Conservation (phyloP, 2,888 invertebrate species). For the Eristalis arbustorum region DNA sequence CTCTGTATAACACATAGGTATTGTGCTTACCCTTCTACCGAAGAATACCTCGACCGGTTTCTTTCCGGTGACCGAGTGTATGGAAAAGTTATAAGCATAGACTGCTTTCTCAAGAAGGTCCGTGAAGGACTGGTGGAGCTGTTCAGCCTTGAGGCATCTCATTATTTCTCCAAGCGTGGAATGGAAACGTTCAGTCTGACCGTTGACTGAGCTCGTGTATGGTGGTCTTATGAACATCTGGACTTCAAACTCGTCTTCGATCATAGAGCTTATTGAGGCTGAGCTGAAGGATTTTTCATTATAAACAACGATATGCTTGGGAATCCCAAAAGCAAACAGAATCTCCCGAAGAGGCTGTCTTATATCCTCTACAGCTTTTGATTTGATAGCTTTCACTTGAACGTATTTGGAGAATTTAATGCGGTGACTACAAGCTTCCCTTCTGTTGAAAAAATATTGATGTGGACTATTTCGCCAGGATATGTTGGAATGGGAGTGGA, state of each 20-base stretch:
- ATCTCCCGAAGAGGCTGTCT: conserved; percentile 48
- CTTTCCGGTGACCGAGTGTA: no score
- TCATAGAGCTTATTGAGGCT: conserved; percentile 39
- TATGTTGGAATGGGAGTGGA: no score
- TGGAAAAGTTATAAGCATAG: not conserved
- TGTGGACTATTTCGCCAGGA: no score
- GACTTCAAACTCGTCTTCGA: conserved; percentile 15
- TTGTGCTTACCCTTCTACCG: no score
- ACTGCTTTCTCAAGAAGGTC: conserved; percentile 23
- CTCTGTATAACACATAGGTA: no score
- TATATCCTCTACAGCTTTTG: conserved; percentile 39
- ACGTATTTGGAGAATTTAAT: conserved; percentile 27
- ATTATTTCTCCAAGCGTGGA: conserved; percentile 66
- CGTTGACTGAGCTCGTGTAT: conserved; percentile 19
- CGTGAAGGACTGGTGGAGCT: conserved; percentile 15
- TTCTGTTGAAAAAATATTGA: not conserved
- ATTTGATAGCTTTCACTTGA: conserved; percentile 10
- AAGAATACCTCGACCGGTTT: no score
- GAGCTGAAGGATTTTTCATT: conserved; percentile 54
- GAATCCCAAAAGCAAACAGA: conserved; percentile 52
- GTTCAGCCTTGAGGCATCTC: conserved; percentile 22
- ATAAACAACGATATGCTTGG: conserved; percentile 37
- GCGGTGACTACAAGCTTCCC: no score
- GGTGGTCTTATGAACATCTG: conserved; percentile 51
- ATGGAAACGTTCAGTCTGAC: conserved; percentile 61